Evolutionary conservation across 1,140 invertebrate species (phyloP).

Genomic region (Drosophila kanapiae): DNA sequence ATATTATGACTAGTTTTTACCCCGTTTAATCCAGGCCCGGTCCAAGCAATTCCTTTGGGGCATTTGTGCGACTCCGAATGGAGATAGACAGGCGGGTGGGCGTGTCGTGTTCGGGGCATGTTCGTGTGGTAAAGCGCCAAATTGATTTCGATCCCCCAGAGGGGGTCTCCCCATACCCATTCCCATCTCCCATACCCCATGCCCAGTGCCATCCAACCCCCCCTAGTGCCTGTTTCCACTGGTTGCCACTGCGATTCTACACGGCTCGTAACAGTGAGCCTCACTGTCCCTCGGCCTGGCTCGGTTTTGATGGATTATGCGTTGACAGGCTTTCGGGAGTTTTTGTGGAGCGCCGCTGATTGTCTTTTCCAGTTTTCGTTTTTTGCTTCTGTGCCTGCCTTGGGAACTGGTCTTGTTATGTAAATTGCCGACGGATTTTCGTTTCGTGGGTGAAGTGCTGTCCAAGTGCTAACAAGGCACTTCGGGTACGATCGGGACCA

Average conservation of each 20-base stretch:
- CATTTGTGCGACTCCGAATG: constrained; percentile 51
- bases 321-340: constrained; percentile 73
- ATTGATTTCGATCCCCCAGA: constrained; percentile 81
- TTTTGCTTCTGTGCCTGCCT: constrained; percentile 37
- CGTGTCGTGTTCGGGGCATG: constrained; percentile 72
- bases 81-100: constrained; percentile 56
- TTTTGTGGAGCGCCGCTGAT: constrained; percentile 75
- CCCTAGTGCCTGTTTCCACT: constrained; percentile 52
- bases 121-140: constrained; percentile 83
- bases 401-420: constrained; percentile 83
- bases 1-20: constrained; percentile 19
- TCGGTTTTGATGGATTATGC: constrained; percentile 77
- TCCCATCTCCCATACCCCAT: too few species aligned
- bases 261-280: constrained; percentile 40
- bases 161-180: constrained; percentile 45
- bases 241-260: constrained; percentile 45
- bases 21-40: constrained; percentile 19
- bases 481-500: constrained; percentile 33
- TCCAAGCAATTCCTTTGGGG: constrained; percentile 68
- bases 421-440: constrained; percentile 62
- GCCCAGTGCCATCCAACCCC: constrained; percentile 9
- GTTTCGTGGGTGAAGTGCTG: constrained; percentile 68
- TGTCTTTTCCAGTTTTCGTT: constrained; percentile 51
- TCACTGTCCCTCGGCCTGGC: constrained; percentile 47
- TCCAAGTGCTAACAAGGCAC: constrained; percentile 75